Evolutionary conservation across 2,888 invertebrate species (phyloP).

Genomic region (Macrophya annulata): DNA sequence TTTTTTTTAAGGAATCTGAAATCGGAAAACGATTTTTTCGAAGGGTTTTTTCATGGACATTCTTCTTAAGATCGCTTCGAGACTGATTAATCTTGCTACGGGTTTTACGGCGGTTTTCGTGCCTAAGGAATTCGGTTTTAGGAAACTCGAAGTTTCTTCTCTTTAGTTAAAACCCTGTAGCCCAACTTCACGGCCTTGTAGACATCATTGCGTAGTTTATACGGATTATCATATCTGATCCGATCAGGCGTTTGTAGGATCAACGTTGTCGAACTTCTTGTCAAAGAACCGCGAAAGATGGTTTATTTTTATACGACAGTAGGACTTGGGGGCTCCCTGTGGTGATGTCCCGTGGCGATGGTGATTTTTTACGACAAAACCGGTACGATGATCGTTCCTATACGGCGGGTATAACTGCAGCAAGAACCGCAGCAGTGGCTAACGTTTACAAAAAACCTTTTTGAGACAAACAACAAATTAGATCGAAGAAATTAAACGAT

Average conservation of each 20-base stretch:
- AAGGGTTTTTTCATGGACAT: neutral
- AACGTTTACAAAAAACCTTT: neutral
- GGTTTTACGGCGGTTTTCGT: neutral
- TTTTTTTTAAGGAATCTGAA: neutral
- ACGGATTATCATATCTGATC: neutral
- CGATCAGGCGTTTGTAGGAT: constrained; percentile 7
- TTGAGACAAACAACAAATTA: neutral
- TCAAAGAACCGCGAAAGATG: constrained; percentile 39
- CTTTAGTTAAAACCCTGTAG: neutral
- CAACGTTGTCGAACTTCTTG: constrained; percentile 33
- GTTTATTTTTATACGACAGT: constrained; percentile 29
- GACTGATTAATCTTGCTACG: neutral
- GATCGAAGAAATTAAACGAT: neutral
- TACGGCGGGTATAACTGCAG: neutral
- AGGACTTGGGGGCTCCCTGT: constrained; percentile 24
- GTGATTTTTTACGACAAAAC: constrained; percentile 50
- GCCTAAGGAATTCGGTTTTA: neutral
- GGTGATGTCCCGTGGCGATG: constrained; percentile 31
- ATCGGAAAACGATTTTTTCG: neutral
- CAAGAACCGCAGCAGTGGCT: neutral
- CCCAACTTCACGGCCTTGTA: neutral
- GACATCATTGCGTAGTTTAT: neutral
- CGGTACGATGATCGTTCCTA: constrained; percentile 32
- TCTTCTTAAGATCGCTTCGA: neutral
- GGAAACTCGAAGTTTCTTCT: neutral